Evolutionary conservation across 2,888 invertebrate species (phyloP), one percentile per base, ranked within the genome.

Genomic region (Ochropleura plecta): DNA sequence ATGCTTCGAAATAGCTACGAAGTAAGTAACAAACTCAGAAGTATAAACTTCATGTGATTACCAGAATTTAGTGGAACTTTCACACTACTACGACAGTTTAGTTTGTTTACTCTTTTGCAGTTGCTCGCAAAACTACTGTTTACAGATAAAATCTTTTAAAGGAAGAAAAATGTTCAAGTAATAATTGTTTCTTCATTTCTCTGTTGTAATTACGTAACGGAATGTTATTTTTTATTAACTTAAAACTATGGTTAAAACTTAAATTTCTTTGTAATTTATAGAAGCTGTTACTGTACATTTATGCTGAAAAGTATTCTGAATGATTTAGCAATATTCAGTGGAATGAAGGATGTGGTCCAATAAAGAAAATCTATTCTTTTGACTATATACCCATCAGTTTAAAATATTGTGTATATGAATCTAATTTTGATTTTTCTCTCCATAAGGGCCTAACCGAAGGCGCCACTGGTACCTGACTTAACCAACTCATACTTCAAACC

Each of bases 381-480:
- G 10, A 16, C 0, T 30, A 51, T 30, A 18, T 30, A 20, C 5
- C 30, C 42, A 55, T 49, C 49, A 63, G 12, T 30, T 55, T 20
- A 14, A 42, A 53, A 6, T 20, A 53, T 44, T 68, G 46, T 66
- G 16, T 49, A 10, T 48, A 59, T 53, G 49, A 70, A 42, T 55
- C 62, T 51, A 68, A 67, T 65, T 59, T 55, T 14, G 12, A 14
- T 53, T 20, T 70, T 48, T 63, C 18, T 46, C 40, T 62, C 20
- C 3, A 64, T 16, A 46, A 51, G 42, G 55, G 67, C 60, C 10
- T 67, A 71, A 42, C 64, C 70, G 78, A 81, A 70, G 68, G 62
- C 64, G 51, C 60, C 66, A 63, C 51, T 70, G 48, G 66, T 65
- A 53, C 70, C 69, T 70, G 78, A 75, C 80, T 73, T 67, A 60